Conservation (phyloP, 2,797 vertebrate genomes). For the Hylomyscus alleni region DNA sequence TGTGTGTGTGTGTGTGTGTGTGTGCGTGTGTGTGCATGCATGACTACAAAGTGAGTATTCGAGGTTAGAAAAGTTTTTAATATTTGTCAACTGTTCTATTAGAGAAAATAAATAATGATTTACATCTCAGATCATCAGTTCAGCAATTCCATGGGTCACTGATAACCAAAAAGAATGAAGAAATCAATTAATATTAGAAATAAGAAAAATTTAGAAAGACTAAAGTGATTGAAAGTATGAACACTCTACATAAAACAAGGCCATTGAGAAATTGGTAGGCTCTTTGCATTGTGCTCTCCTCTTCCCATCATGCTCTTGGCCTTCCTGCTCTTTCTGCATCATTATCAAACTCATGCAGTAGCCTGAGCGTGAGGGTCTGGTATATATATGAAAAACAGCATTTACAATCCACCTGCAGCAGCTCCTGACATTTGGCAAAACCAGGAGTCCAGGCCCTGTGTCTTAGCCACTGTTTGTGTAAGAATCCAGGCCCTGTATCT, state of each 20-base stretch:
- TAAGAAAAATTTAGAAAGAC: slow-evolving; percentile 62
- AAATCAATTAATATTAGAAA: slow-evolving; percentile 68
- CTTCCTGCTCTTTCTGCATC: not conserved
- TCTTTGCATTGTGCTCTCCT: not conserved
- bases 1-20: no score
- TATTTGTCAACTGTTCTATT: slow-evolving; percentile 44
- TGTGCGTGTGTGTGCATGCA: no score
- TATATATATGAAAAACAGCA: not conserved
- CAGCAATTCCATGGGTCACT: slow-evolving; percentile 51
- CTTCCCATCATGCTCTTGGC: not conserved
- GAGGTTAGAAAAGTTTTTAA: slow-evolving; percentile 9
- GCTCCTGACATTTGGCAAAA: not conserved
- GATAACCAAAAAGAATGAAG: slow-evolving; percentile 59
- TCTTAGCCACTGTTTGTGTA: not conserved
- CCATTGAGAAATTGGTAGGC: not conserved
- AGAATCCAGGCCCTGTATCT: not conserved
- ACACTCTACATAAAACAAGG: slow-evolving; percentile 29
- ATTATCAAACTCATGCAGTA: not conserved
- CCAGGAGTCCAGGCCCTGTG: not conserved
- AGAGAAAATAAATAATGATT: slow-evolving; percentile 60
- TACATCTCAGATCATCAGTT: slow-evolving; percentile 15
- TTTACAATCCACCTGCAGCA: not conserved
- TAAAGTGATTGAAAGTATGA: slow-evolving; percentile 55
- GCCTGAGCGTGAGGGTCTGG: not conserved
- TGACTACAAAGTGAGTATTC: slow-evolving; percentile 19